Evolutionary conservation across 2,888 invertebrate genomes (phyloP).

Genomic region (Linhomoeus sp.): DNA sequence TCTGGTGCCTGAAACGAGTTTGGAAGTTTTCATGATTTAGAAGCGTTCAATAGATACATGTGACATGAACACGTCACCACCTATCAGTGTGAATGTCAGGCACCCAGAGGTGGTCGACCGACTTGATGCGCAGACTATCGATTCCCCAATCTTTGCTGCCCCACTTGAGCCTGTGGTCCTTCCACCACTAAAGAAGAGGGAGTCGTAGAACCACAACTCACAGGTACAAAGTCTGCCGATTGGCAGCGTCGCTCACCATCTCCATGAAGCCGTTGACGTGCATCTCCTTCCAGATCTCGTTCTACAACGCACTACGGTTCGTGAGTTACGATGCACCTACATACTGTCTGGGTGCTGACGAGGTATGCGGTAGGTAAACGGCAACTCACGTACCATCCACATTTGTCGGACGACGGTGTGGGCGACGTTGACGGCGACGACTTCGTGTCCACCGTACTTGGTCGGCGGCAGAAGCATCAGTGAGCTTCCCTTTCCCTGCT

Average conservation of each 20-base stretch:
- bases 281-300: constrained; percentile 23
- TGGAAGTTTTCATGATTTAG: neutral
- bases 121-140: constrained; percentile 13
- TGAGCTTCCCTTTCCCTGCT: neutral
- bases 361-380: no score
- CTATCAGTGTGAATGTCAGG: constrained; percentile 19
- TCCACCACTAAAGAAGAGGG: constrained; percentile 20
- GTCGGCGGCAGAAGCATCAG: constrained; percentile 5
- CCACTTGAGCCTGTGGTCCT: constrained; percentile 18
- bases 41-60: no score
- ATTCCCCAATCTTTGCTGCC: constrained; percentile 17
- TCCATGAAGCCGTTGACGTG: constrained; percentile 18
- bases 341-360: no score
- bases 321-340: neutral
- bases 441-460: neutral
- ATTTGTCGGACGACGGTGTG: constrained; percentile 1
- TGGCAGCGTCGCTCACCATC: constrained; percentile 15
- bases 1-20: constrained; percentile 13
- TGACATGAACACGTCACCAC: constrained; percentile 6
- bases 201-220: no score
- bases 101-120: constrained; percentile 16
- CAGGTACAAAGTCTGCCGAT: no score
- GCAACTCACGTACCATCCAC: constrained; percentile 4
- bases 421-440: neutral
- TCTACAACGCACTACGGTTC: constrained; percentile 7